Evolutionary conservation across 2,113 vertebrate species (phyloP).

Genomic region (Corapipo altera): DNA sequence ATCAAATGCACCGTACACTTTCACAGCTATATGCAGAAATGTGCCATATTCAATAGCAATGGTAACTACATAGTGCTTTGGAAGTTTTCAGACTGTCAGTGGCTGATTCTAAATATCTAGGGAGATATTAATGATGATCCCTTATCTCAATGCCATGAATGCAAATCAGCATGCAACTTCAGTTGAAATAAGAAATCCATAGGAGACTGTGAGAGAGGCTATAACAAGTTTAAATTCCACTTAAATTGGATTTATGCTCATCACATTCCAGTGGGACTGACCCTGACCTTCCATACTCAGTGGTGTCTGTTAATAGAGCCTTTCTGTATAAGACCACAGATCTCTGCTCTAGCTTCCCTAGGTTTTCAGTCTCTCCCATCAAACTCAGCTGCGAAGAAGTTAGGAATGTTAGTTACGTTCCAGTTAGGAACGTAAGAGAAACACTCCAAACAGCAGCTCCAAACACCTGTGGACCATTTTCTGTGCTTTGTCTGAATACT

Average conservation of each 20-base stretch:
- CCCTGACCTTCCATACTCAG: not conserved
- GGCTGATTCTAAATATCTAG: not conserved
- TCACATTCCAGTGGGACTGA: not conserved
- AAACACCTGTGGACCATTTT: not conserved
- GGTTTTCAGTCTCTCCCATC: not conserved
- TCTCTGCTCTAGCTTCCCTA: not conserved
- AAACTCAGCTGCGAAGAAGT: not conserved
- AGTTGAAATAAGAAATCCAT: not conserved
- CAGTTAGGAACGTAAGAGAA: not conserved
- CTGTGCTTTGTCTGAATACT: not conserved
- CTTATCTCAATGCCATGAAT: not conserved
- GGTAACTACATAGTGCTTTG: fast-evolving
- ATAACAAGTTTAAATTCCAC: not conserved
- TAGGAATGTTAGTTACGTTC: no score
- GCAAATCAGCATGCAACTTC: not conserved
- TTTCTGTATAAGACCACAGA: not conserved
- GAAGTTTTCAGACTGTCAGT: not conserved
- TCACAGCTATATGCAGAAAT: not conserved
- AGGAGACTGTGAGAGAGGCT: not conserved
- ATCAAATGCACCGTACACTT: not conserved
- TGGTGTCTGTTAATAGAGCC: not conserved
- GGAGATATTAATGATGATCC: not conserved
- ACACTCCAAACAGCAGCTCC: not conserved
- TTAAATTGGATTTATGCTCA: not conserved
- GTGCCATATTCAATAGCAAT: fast-evolving